Percentiles rank a stretch among this genome's conserved stretches.
Evolutionary conservation across 2,113 vertebrate species (phyloP).

Genomic region (Mystacornis crossleyi): DNA sequence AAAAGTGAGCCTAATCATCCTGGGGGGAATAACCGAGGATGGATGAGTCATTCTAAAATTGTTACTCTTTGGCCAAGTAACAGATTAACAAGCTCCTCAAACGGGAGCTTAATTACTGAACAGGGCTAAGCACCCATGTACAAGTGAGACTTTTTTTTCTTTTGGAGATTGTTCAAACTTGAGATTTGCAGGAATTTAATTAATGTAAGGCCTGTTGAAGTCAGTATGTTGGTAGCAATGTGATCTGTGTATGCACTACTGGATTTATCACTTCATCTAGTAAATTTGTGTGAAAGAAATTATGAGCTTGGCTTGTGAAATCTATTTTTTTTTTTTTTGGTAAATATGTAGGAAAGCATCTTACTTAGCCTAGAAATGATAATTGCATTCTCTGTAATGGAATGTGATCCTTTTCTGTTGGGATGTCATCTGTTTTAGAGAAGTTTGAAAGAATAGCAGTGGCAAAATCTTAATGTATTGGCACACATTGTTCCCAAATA

Average conservation of each 20-base stretch:
- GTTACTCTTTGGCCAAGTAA: background rate
- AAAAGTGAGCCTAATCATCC: background rate
- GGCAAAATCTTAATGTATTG: constrained; percentile 26
- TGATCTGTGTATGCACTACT: background rate
- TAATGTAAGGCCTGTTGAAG: constrained; percentile 21
- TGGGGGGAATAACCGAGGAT: background rate
- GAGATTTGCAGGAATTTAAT: constrained; percentile 7
- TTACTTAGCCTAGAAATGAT: constrained; percentile 49
- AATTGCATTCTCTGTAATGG: constrained; percentile 3
- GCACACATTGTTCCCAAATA: constrained; percentile 10
- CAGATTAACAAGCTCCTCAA: background rate
- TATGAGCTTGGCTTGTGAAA: constrained; percentile 26
- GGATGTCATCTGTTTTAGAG: background rate
- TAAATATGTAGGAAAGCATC: constrained; percentile 6
- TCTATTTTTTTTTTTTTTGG: background rate
- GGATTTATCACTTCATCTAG: constrained; percentile 24
- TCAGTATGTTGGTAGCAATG: background rate
- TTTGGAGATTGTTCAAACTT: background rate
- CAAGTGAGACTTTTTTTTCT: background rate
- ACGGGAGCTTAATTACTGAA: background rate
- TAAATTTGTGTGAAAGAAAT: constrained; percentile 48
- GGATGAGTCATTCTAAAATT: background rate
- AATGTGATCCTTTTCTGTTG: constrained; percentile 25
- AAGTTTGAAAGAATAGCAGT: constrained; percentile 16
- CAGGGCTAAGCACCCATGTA: background rate